Evolutionary conservation across 2,113 vertebrate species (phyloP).

Genomic region (Anolis sagrei): DNA sequence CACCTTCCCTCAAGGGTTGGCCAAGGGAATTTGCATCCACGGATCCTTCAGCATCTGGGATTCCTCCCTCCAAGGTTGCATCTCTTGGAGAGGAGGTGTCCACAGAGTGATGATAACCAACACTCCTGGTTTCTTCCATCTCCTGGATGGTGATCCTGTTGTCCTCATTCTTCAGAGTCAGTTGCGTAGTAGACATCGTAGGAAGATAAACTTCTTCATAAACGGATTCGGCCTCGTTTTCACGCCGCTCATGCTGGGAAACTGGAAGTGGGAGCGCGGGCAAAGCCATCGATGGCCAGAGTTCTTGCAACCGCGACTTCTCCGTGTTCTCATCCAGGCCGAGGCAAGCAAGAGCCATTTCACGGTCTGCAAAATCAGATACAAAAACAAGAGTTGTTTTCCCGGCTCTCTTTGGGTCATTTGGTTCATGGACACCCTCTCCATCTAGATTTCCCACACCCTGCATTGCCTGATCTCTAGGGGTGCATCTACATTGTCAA

Average conservation of each 20-base stretch:
- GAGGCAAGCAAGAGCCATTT: not conserved
- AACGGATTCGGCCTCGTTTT: not conserved
- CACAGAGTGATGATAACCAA: too few relatives aligned
- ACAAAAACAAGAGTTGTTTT: not conserved
- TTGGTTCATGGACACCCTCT: too few relatives aligned
- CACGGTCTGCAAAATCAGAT: slow-evolving; percentile 23
- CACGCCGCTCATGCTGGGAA: not conserved
- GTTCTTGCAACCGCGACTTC: not conserved
- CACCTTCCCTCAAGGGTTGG: not conserved
- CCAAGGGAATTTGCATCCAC: not conserved
- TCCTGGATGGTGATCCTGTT: not conserved
- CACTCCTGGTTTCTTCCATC: not conserved
- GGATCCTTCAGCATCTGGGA: accelerated
- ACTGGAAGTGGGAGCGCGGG: not conserved
- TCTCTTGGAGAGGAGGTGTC: not conserved
- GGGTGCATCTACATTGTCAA: too few relatives aligned
- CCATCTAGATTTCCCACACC: too few relatives aligned
- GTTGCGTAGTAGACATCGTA: not conserved
- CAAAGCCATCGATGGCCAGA: not conserved
- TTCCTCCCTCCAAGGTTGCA: not conserved
- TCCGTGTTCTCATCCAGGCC: not conserved
- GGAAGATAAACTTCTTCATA: not conserved
- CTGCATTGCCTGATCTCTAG: too few relatives aligned
- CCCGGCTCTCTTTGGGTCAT: too few relatives aligned
- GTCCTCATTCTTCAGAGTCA: not conserved